Percentiles rank a stretch among this genome's conserved stretches.
Conservation (phyloP, 2,797 vertebrate species). For the Sardinella longiceps region DNA sequence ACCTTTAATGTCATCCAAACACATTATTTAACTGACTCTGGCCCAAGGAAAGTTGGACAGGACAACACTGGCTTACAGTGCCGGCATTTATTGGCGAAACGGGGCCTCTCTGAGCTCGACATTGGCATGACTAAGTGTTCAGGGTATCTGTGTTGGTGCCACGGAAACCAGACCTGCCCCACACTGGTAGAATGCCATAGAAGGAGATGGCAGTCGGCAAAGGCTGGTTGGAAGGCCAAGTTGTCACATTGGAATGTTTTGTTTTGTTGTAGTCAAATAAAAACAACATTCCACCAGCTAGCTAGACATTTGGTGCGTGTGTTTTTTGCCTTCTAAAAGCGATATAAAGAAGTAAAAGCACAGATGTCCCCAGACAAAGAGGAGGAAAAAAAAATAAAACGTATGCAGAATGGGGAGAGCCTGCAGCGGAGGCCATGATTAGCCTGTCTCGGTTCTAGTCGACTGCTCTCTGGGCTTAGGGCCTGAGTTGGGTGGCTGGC, state of each 20-base stretch:
- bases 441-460: background rate
- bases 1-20: slow-evolving; percentile 39
- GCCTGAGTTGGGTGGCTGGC: background rate
- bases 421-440: background rate
- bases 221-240: background rate
- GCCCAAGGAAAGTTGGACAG: slow-evolving; percentile 36
- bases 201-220: background rate
- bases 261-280: background rate
- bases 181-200: background rate
- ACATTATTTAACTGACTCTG: slow-evolving; percentile 39
- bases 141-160: slow-evolving; percentile 6
- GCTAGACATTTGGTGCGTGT: background rate
- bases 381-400: background rate
- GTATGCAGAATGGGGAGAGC: background rate
- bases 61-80: slow-evolving; percentile 33
- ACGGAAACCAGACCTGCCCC: slow-evolving; percentile 15
- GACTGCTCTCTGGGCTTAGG: background rate
- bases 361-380: background rate
- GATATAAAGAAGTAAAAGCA: background rate
- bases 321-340: background rate
- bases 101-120: slow-evolving; percentile 32
- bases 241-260: slow-evolving; percentile 21
- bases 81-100: slow-evolving; percentile 31
- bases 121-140: slow-evolving; percentile 24
- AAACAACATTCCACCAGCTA: background rate